Base-by-base conservation (phyloP, 2,888 invertebrate genomes). In the Ethmia dodecea region DNA sequence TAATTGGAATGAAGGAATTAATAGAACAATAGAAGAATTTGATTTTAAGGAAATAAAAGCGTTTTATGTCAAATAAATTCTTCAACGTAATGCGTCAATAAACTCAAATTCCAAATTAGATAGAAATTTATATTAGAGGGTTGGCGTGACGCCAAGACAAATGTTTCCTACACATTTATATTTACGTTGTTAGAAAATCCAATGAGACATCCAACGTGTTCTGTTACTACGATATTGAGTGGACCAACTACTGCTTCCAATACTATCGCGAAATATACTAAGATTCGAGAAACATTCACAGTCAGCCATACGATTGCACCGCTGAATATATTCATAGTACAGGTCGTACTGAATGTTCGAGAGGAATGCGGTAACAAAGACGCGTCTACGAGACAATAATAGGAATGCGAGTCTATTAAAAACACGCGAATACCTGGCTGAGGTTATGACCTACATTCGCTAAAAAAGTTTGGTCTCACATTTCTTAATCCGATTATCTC, bases 111-210 rank as follows among this genome's bases (percentile, higher is more conserved):
- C 59, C 60, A 52, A 52, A 57, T 69, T 72, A 70, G 62, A 72
- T 60, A 71, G 75, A 69, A 75, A 77, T 71, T 74, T 67, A 74
- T 77, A 71, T 71, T 46, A n/a, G 53, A 47, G 47, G 32, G 39
- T 62, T 81, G 83, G 83, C 76, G 36, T 13, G 1, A 26, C 33
- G 78, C 83, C 83, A 83, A 55, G 45, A 38, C 55, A 60, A 68
- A 50, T 73, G 65, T 75, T 74, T 68, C 64, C 54, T 57, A 53
- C 66, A 60, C 61, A 69, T 79, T 80, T 78, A 79, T 73, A 79
- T 73, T 76, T 65, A 71, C 65, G 67, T 65, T 33, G 55, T 60
- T 47, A 42, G 52, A 62, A 64, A 66, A 66, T 66, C 66, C 60
- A 55, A 46, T 52, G 49, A 53, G 47, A 49, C 45, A 48, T 46